Percentiles rank a stretch among this genome's conserved stretches.
Conservation (phyloP, 53 echinoderm and acorn worm species). For the Holothuria leucospilota region DNA sequence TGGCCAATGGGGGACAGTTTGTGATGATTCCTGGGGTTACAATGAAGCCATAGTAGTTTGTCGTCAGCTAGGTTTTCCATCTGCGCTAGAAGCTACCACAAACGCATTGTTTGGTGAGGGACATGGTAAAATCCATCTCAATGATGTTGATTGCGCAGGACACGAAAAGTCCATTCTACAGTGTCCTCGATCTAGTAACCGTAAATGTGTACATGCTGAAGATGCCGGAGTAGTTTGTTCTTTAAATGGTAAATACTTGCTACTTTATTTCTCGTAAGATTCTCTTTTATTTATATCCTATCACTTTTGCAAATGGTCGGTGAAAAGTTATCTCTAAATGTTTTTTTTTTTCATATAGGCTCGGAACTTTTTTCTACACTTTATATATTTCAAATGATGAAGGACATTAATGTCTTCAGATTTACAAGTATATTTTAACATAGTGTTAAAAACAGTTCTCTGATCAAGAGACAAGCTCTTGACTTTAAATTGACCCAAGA, state of each 20-base stretch:
- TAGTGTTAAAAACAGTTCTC: no score
- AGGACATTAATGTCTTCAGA: no score
- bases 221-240: slow-evolving; percentile 19
- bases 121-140: background rate
- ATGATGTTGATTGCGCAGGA: slow-evolving; percentile 14
- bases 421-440: no score
- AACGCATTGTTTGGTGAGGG: slow-evolving; percentile 12
- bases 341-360: no score
- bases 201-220: background rate
- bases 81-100: background rate
- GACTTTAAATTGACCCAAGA: no score
- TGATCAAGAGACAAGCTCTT: no score
- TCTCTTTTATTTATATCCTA: no score
- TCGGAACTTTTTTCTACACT: no score
- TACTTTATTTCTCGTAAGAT: background rate
- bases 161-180: background rate
- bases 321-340: no score
- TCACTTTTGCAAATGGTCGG: no score
- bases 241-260: background rate
- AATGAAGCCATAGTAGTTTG: slow-evolving; percentile 38
- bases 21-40: slow-evolving; percentile 23
- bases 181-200: background rate
- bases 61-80: slow-evolving; percentile 26
- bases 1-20: slow-evolving; percentile 44
- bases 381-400: no score